Evolutionary conservation across 2,888 invertebrate genomes (phyloP), one percentile per base, ranked within the genome.

Genomic region (Cybosia mesomella): DNA sequence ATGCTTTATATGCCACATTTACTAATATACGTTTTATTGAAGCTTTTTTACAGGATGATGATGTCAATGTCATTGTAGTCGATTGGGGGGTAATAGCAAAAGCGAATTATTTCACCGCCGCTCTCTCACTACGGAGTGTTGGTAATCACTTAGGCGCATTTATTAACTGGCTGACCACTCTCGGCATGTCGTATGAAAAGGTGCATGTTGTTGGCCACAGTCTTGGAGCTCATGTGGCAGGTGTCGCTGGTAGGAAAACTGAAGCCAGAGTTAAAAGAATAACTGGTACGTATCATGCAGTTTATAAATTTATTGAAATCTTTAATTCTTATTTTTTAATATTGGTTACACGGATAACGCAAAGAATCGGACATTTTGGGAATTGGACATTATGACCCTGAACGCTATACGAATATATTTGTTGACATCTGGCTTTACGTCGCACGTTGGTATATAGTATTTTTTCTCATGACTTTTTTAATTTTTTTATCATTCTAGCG

Each of bases 21-120:
- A 18, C 28, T 18, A 43, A 28, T 58, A 58, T 58, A 58, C 2
- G 10, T 18, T 55, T 55, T 43, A 24, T 86, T 87, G 36, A 76
- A 91, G 91, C 88, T 58, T 91, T 91, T 64, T 85, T 91, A 0
- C 67, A 86, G 66, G 68, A 82, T 28, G 74, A 58, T 49, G 91
- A 93, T 67, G 85, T 89, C 39, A 95, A 95, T 77, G 85, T 95
- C 0, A 90, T 95, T 54, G 89, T 91, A 4, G 83, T 95, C 0
- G 95, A 95, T 75, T 95, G 95, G 94, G 86, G 82, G 5, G 67
- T 73, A 0, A 77, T 93, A 4, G 92, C 94, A 28, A 21, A 15
- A 18, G 1, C 15, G 9, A 60, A 55, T 43, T 66, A 66, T 43
- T 28, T 55, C 1, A 66, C 60, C 11, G 60, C 60, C 0, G 22